A percentile compares a stretch with the other conserved stretches of the same genome.
These are phyloP conservation scores for Ferrisia virgata DNA, from an alignment of 2,888 invertebrate genomes.

Conservation along the genomic window DNA sequence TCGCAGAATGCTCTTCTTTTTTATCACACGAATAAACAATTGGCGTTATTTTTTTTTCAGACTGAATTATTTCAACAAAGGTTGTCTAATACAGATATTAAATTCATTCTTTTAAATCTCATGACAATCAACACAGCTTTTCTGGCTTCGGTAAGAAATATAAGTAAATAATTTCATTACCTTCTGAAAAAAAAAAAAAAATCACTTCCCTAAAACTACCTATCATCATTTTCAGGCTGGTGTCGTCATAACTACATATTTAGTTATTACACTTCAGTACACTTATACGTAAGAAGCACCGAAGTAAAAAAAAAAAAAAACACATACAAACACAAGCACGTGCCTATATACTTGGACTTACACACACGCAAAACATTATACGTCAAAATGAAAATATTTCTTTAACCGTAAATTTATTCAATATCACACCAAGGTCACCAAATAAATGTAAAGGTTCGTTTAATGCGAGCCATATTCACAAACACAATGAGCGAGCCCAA, in stretches of 20 bases:
- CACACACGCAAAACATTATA: not conserved
- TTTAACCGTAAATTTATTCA: not conserved
- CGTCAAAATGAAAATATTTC: slow-evolving; percentile 1
- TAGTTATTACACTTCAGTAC: slow-evolving; percentile 47
- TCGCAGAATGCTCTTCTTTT: too few relatives aligned
- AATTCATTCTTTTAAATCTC: slow-evolving; percentile 46
- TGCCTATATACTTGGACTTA: too few relatives aligned
- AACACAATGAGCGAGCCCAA: not conserved
- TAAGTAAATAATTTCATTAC: not conserved
- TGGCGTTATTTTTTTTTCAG: slow-evolving; percentile 24
- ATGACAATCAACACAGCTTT: slow-evolving; percentile 46
- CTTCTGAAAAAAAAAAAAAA: not conserved
- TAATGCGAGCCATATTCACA: not conserved
- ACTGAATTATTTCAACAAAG: slow-evolving; percentile 41
- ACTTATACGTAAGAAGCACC: slow-evolving; percentile 43
- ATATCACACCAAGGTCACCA: not conserved
- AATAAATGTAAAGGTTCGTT: slow-evolving; percentile 30
- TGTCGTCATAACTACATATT: slow-evolving; percentile 46
- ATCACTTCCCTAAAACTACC: not conserved
- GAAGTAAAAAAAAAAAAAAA: not conserved
- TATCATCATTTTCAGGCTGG: slow-evolving; percentile 42
- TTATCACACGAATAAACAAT: too few relatives aligned
- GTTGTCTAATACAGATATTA: slow-evolving; percentile 39
- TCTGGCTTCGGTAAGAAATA: slow-evolving; percentile 44
- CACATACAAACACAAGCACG: too few relatives aligned